phyloP scores from a whole-genome alignment of 2,113 vertebrate species.

The Antechinus flavipes region DNA sequence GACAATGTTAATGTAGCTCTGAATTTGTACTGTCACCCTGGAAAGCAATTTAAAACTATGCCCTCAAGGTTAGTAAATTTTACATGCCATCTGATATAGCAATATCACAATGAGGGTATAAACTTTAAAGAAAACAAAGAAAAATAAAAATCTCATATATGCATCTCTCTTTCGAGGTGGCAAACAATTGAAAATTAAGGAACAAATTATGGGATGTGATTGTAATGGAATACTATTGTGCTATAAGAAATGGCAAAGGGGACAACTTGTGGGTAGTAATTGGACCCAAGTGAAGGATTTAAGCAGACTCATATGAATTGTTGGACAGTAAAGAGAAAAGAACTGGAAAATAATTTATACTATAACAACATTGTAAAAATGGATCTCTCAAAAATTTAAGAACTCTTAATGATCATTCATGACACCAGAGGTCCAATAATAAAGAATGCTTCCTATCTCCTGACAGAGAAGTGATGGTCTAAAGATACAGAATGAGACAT shows the following conservation, averaged over 20 bases:
- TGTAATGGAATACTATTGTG: not conserved
- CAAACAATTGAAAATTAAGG: not conserved
- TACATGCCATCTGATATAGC: too few species aligned
- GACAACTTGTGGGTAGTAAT: not conserved
- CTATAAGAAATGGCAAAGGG: not conserved
- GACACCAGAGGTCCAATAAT: not conserved
- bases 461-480: not conserved
- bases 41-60: not conserved
- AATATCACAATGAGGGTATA: too few species aligned
- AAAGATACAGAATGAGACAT: not conserved
- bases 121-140: not conserved
- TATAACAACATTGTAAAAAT: not conserved
- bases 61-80: not conserved
- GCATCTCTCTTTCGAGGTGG: too few species aligned
- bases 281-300: not conserved
- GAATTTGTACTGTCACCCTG: not conserved
- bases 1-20: not conserved
- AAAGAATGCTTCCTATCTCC: not conserved
- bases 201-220: not conserved
- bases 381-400: not conserved
- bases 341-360: not conserved
- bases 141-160: too few species aligned
- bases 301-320: not conserved
- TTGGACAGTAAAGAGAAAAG: not conserved
- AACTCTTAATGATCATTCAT: not conserved